phyloP scores from a whole-genome alignment of 2,113 vertebrate genomes.

The Platysternon megacephalum region DNA sequence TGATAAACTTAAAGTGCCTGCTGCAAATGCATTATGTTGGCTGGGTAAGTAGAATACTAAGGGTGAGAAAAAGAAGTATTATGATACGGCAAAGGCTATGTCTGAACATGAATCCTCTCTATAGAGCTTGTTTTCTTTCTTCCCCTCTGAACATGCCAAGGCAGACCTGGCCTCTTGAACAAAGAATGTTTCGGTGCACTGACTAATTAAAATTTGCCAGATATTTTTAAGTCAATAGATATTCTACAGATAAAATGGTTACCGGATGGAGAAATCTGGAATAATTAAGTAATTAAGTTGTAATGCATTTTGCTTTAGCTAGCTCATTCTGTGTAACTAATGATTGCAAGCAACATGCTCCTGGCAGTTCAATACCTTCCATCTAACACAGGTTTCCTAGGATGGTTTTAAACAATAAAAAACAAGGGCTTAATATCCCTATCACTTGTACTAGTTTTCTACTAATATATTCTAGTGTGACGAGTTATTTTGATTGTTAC shows the following conservation, averaged over 20 bases:
- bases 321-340: constrained; percentile 43
- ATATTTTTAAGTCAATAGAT: background rate
- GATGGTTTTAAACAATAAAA: background rate
- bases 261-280: constrained; percentile 17
- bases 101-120: background rate
- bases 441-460: background rate
- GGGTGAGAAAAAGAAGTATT: background rate
- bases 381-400: background rate
- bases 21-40: background rate
- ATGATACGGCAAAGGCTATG: background rate
- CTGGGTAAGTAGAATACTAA: background rate
- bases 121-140: background rate
- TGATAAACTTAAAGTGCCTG: background rate
- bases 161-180: background rate
- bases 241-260: constrained; percentile 24
- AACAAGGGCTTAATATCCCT: rapidly evolving
- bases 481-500: background rate
- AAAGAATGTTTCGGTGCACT: background rate
- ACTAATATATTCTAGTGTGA: rapidly evolving
- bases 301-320: constrained; percentile 28
- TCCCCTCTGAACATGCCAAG: background rate
- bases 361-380: constrained; percentile 38
- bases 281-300: constrained; percentile 30
- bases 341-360: constrained; percentile 7
- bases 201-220: background rate